Evolutionary conservation across 64 coral and sea anemone species (phyloP).

Genomic region (Porites lutea): DNA sequence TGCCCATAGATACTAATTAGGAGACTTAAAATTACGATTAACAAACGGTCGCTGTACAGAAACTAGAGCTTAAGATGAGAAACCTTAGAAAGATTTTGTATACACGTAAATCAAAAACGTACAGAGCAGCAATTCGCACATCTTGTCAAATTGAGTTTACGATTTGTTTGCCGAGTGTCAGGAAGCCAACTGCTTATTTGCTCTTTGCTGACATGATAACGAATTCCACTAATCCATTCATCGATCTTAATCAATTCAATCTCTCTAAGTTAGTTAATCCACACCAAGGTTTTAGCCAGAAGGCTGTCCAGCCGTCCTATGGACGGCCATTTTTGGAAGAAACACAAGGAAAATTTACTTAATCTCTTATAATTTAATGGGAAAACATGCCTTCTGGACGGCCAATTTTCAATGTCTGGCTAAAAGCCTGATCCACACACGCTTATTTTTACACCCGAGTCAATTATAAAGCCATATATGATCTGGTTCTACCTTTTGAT

Average conservation of each 20-base stretch:
- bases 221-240: slow-evolving; percentile 7
- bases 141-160: neutral
- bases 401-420: too few species aligned
- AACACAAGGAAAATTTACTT: too few species aligned
- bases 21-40: too few species aligned
- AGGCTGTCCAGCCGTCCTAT: too few species aligned
- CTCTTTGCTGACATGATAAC: neutral
- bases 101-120: neutral
- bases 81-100: neutral
- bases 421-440: neutral
- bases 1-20: neutral
- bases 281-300: neutral
- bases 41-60: neutral
- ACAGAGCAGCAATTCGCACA: neutral
- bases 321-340: too few species aligned
- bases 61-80: neutral
- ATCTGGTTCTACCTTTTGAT: too few species aligned
- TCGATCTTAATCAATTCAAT: neutral
- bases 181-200: slow-evolving; percentile 1
- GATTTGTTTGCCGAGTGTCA: neutral
- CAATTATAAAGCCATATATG: too few species aligned
- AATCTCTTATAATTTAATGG: too few species aligned
- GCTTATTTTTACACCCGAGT: too few species aligned
- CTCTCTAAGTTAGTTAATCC: neutral
- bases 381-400: too few species aligned